These are phyloP conservation scores for Enteromius fasciolatus DNA, from an alignment of 2,797 vertebrate species.

Conservation along the genomic window DNA sequence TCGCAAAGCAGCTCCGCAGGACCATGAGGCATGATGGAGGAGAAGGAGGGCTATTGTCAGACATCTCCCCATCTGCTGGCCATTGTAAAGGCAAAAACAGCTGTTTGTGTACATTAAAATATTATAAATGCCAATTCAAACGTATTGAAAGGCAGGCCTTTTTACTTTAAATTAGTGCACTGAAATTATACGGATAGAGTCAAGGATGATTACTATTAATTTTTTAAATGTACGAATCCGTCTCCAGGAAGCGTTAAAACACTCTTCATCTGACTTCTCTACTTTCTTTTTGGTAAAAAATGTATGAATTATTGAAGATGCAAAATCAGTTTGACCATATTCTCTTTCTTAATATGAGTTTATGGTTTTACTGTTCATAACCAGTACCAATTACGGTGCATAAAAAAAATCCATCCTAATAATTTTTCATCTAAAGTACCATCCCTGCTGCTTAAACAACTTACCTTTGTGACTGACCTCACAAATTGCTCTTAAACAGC, in stretches of 20 bases:
- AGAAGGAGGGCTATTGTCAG: slow-evolving; percentile 11
- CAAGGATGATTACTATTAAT: background rate
- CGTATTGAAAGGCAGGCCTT: background rate
- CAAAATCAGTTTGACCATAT: background rate
- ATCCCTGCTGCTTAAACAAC: background rate
- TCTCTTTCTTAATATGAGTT: background rate
- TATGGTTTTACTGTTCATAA: background rate
- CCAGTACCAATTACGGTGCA: background rate
- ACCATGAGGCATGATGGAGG: slow-evolving; percentile 41
- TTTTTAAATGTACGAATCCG: background rate
- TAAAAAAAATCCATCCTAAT: background rate
- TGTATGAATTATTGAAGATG: background rate
- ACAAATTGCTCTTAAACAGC: background rate
- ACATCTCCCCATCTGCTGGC: background rate
- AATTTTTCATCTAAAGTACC: background rate
- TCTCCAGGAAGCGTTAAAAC: background rate
- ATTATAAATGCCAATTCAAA: background rate
- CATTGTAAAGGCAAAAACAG: background rate
- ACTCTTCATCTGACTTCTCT: background rate
- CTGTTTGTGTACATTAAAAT: background rate
- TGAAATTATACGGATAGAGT: background rate
- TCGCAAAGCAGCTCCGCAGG: slow-evolving; percentile 56
- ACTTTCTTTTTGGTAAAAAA: no score
- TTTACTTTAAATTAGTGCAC: background rate
- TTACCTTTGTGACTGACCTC: background rate